phyloP scores from a whole-genome alignment of 2,888 invertebrate species.

The Sabatieria punctata region DNA sequence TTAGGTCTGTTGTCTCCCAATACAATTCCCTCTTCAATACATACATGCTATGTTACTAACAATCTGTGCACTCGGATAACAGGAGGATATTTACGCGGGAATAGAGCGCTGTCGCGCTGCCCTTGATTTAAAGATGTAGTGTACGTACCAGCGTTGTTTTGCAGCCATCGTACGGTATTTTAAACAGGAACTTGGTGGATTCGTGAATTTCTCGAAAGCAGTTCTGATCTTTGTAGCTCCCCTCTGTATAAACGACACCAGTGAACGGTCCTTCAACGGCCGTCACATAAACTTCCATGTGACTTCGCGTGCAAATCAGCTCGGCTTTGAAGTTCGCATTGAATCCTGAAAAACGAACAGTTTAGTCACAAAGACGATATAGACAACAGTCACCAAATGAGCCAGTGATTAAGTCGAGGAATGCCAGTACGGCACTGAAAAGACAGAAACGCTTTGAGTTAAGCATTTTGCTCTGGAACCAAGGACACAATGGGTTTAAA shows the following conservation, averaged over 20 bases:
- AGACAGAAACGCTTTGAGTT: no score
- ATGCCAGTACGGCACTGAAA: no score
- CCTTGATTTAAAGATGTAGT: not conserved
- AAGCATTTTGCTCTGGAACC: no score
- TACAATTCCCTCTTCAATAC: no score
- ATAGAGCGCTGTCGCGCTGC: no score
- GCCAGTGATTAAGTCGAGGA: no score
- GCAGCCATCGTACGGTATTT: conserved; percentile 8
- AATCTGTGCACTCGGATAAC: no score
- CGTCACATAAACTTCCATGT: not conserved
- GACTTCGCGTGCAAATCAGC: not conserved
- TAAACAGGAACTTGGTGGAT: not conserved
- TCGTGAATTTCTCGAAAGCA: not conserved
- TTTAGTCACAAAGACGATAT: not conserved
- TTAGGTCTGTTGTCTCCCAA: no score
- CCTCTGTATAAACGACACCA: conserved; percentile 8
- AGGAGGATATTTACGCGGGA: no score
- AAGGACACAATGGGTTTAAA: no score
- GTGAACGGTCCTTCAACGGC: conserved; percentile 4
- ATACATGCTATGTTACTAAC: no score
- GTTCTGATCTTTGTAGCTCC: conserved; percentile 1
- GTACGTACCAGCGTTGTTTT: not conserved
- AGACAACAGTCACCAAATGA: not conserved
- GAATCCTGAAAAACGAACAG: not conserved
- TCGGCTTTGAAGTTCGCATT: conserved; percentile 3